Conservation (phyloP, 2,113 vertebrate genomes). For the Ramphastos sulfuratus region DNA sequence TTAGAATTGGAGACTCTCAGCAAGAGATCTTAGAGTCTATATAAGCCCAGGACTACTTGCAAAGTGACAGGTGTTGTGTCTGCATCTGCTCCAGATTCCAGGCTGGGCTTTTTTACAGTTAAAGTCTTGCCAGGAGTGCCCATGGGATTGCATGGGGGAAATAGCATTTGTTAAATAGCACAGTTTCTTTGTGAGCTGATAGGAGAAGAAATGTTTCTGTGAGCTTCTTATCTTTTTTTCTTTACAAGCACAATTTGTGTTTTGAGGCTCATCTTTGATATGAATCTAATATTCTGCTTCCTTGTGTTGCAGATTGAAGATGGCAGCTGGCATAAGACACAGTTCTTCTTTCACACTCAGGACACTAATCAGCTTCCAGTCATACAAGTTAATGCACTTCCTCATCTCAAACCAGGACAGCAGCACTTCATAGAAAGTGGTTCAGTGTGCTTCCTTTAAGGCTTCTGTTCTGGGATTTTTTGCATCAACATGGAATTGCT, state of each 20-base stretch:
- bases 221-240: neutral
- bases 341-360: constrained; percentile 91
- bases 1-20: neutral
- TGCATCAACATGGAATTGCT: constrained; percentile 7
- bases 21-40: neutral
- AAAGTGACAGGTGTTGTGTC: neutral
- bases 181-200: neutral
- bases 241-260: neutral
- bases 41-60: neutral
- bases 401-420: constrained; percentile 70
- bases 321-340: constrained; percentile 90
- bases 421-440: constrained; percentile 86
- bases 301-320: constrained; percentile 87
- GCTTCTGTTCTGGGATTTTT: neutral
- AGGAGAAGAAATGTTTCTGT: neutral
- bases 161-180: neutral
- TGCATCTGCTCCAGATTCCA: neutral
- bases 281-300: neutral
- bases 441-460: constrained; percentile 91
- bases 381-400: constrained; percentile 79
- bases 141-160: neutral
- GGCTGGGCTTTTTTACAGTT: neutral
- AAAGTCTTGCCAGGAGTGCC: neutral
- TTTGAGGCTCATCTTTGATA: neutral
- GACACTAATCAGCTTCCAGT: constrained; percentile 91